Evolutionary conservation across 2,113 vertebrate genomes (phyloP).

Genomic region (Fregata magnificens): DNA sequence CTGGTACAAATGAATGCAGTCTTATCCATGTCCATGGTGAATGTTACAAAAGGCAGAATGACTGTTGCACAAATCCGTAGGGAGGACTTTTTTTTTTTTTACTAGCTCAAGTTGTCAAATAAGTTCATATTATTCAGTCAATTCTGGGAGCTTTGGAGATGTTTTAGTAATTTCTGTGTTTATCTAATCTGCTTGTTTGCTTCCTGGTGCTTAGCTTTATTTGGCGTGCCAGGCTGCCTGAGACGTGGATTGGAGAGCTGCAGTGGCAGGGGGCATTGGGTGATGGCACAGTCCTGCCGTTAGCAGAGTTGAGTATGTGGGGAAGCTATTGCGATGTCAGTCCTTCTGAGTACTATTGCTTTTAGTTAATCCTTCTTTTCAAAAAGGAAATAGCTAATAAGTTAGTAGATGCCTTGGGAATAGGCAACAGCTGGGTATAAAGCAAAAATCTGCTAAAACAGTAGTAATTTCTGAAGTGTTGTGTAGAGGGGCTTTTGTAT

Average conservation of each 20-base stretch:
- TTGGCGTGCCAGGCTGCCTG: neutral
- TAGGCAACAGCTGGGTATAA: neutral
- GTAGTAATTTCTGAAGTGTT: neutral
- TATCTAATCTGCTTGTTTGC: neutral
- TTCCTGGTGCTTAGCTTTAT: neutral
- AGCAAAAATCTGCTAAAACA: neutral
- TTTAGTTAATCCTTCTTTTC: neutral
- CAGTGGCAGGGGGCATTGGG: neutral
- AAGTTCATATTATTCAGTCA: neutral
- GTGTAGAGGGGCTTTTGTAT: neutral
- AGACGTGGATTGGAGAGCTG: neutral
- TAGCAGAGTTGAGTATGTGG: neutral
- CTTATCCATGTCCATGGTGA: accelerated
- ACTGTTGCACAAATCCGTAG: neutral
- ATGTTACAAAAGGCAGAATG: neutral
- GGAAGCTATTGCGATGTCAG: neutral
- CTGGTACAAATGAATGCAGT: neutral
- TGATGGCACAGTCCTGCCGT: neutral
- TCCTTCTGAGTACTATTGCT: neutral
- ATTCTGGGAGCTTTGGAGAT: neutral
- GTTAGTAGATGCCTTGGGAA: neutral
- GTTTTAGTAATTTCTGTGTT: neutral
- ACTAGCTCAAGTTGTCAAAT: neutral
- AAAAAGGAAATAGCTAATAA: neutral
- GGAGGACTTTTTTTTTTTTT: neutral